These are phyloP conservation scores for Eublepharis macularius DNA, from an alignment of 2,113 vertebrate genomes.

Conservation along the genomic window DNA sequence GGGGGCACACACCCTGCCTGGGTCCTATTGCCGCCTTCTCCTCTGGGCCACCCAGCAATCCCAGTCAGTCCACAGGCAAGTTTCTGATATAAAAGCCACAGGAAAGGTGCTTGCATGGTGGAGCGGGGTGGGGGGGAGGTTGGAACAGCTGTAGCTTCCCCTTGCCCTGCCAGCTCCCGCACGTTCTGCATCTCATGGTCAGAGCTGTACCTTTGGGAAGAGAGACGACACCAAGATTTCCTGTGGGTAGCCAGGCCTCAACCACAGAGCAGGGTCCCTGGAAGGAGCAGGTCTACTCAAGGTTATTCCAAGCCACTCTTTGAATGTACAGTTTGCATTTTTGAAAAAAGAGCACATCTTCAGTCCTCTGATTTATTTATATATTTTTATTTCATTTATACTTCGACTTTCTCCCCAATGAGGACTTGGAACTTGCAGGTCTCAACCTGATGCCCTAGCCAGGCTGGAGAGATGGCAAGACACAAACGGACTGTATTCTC, in stretches of 20 bases:
- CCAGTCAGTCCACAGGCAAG: background rate
- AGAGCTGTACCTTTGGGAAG: background rate
- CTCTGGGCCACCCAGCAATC: background rate
- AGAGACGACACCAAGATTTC: too few relatives aligned
- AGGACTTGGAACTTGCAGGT: too few relatives aligned
- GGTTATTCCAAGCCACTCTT: too few relatives aligned
- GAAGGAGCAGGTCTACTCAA: too few relatives aligned
- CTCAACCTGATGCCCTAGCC: too few relatives aligned
- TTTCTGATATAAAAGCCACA: background rate
- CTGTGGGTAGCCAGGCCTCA: background rate
- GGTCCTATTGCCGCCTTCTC: constrained; percentile 35
- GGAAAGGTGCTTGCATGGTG: background rate
- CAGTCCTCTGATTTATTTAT: too few relatives aligned
- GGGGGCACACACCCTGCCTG: constrained; percentile 74
- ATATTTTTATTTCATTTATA: too few relatives aligned
- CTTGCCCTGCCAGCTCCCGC: accelerated
- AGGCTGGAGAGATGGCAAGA: too few relatives aligned
- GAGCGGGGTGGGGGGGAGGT: accelerated
- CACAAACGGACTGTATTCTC: too few relatives aligned
- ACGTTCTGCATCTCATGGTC: accelerated
- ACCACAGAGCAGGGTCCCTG: accelerated
- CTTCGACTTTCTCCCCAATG: too few relatives aligned
- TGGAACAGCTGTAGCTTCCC: background rate
- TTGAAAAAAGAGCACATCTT: too few relatives aligned
- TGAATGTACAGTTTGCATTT: too few relatives aligned